Percentiles rank a stretch among this genome's conserved stretches.
Conservation (phyloP, 1,140 invertebrate genomes). For the Heliconius eleuchia region DNA sequence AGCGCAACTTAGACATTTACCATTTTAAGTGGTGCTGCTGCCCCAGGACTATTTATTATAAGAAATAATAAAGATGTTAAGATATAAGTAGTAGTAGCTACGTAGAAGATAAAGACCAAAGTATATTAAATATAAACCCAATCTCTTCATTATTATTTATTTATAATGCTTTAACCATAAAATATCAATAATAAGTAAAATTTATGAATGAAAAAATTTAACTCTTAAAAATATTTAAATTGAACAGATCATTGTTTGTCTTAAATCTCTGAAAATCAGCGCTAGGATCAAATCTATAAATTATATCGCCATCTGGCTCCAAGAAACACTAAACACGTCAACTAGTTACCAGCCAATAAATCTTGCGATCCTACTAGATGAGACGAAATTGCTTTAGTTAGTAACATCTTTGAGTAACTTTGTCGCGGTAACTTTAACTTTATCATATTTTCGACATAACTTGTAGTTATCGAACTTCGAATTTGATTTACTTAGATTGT, state of each 20-base stretch:
- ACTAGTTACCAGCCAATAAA: constrained; percentile 51
- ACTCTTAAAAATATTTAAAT: neutral
- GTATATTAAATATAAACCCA: too few species aligned
- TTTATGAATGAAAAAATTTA: neutral
- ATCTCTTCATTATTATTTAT: too few species aligned
- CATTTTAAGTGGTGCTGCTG: constrained; percentile 36
- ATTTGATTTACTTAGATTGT: constrained; percentile 1
- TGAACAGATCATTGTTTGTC: neutral
- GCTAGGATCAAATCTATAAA: constrained; percentile 10
- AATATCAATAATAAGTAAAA: neutral
- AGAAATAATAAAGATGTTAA: neutral
- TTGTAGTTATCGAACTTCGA: neutral
- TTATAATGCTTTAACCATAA: too few species aligned
- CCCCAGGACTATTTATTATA: constrained; percentile 30
- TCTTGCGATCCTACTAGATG: constrained; percentile 37
- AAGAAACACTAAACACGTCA: constrained; percentile 48
- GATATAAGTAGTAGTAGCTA: neutral
- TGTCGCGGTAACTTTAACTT: constrained; percentile 30
- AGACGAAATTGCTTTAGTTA: constrained; percentile 55
- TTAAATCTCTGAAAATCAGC: neutral
- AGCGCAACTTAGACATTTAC: constrained; percentile 40
- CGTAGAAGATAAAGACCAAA: neutral
- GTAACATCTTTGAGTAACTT: constrained; percentile 56
- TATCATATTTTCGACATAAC: constrained; percentile 29
- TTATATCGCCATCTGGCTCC: constrained; percentile 19